Evolutionary conservation across 2,113 vertebrate species (phyloP).

Genomic region (Emberiza fucata): DNA sequence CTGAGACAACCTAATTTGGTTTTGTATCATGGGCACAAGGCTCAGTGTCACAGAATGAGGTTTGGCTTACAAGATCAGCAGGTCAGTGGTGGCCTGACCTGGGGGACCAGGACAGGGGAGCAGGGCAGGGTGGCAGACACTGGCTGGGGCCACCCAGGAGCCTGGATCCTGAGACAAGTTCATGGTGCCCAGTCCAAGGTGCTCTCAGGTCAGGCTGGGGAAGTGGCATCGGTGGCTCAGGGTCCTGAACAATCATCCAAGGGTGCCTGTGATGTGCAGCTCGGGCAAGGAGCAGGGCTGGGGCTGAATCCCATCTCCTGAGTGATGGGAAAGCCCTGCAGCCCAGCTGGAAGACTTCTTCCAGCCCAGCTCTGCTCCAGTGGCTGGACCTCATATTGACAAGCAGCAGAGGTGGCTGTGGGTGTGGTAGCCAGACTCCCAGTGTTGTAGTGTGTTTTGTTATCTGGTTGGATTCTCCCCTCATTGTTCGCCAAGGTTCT

Average conservation of each 20-base stretch:
- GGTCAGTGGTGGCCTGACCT: fast-evolving
- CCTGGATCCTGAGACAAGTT: neutral
- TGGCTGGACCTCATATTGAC: fast-evolving
- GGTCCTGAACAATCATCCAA: fast-evolving
- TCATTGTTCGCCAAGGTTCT: too few relatives aligned
- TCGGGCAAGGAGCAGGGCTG: neutral
- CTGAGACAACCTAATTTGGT: neutral
- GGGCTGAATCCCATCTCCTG: neutral
- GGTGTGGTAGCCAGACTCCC: fast-evolving
- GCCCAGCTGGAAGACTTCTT: neutral
- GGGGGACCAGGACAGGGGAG: fast-evolving
- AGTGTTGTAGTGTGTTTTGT: too few relatives aligned
- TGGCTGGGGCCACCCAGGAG: fast-evolving
- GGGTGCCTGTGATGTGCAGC: too few relatives aligned
- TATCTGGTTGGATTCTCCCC: too few relatives aligned
- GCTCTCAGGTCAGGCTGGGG: neutral
- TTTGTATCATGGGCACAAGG: neutral
- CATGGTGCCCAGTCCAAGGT: neutral
- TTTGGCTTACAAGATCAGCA: neutral
- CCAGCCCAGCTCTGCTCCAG: neutral
- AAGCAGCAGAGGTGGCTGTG: neutral
- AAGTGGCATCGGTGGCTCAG: neutral
- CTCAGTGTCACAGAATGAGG: fast-evolving
- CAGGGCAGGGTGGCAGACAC: neutral
- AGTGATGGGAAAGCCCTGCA: neutral